Conservation (phyloP, 2,113 vertebrate genomes). For the Tyto alba region DNA sequence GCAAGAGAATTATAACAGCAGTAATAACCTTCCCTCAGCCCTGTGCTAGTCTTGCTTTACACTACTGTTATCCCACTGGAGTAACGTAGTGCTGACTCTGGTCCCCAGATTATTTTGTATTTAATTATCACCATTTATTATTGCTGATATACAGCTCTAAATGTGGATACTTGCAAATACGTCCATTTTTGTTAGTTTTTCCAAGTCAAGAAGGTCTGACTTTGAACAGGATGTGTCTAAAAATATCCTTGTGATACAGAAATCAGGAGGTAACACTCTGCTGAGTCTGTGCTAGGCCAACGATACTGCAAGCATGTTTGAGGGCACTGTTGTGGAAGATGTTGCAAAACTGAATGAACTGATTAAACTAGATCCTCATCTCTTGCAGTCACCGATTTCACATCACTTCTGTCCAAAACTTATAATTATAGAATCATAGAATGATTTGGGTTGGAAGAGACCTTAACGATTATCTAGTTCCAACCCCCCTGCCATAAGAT, state of each 20-base stretch:
- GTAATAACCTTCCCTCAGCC: neutral
- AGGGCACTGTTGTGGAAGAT: neutral
- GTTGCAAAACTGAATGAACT: neutral
- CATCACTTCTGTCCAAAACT: neutral
- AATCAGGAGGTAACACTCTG: neutral
- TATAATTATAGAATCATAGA: too few relatives aligned
- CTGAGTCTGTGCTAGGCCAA: neutral
- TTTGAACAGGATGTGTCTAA: neutral
- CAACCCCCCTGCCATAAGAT: neutral
- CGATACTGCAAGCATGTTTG: neutral
- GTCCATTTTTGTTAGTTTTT: neutral
- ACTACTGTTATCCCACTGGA: neutral
- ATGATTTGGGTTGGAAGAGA: too few relatives aligned
- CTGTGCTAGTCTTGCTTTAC: neutral
- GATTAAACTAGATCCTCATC: neutral
- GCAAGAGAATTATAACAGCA: neutral
- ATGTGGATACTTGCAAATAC: neutral
- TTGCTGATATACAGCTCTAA: neutral
- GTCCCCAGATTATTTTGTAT: neutral
- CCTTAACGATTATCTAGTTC: too few relatives aligned
- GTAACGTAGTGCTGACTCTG: neutral
- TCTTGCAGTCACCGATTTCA: neutral
- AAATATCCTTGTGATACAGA: neutral
- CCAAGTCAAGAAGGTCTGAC: neutral
- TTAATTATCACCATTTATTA: neutral